These are phyloP conservation scores for Dicyrtoma fusca DNA, from an alignment of 2,888 invertebrate genomes.

Conservation along the genomic window DNA sequence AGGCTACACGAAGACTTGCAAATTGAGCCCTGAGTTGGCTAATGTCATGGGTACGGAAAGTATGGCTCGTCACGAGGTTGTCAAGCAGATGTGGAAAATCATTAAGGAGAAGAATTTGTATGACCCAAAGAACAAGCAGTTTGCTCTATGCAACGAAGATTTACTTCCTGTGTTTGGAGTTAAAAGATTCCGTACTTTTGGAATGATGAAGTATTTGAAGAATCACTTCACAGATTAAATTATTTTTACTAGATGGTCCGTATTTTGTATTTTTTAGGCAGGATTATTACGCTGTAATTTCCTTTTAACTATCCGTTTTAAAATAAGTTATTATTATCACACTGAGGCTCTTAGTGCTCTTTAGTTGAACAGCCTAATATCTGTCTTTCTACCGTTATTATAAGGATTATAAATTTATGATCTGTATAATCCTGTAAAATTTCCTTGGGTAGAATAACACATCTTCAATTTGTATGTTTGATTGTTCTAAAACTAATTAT, in stretches of 20 bases:
- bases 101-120: constrained; percentile 86
- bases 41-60: constrained; percentile 80
- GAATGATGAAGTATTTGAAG: constrained; percentile 96
- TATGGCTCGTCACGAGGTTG: constrained; percentile 86
- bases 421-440: too few relatives aligned
- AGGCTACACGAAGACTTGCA: constrained; percentile 83
- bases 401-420: not conserved
- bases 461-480: too few relatives aligned
- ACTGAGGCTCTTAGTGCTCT: constrained; percentile 1
- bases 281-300: not conserved
- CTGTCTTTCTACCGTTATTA: not conserved
- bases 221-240: constrained; percentile 69
- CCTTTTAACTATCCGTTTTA: not conserved
- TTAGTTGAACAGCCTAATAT: not conserved
- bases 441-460: too few relatives aligned
- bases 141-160: constrained; percentile 90
- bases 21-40: constrained; percentile 80
- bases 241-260: constrained; percentile 6
- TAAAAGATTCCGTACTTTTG: constrained; percentile 91
- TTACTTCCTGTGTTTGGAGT: constrained; percentile 83
- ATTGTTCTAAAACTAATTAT: too few relatives aligned
- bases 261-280: constrained; percentile 4
- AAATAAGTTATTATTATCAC: not conserved
- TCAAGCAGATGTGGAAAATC: constrained; percentile 86
- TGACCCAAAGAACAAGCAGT: constrained; percentile 94